These are phyloP conservation scores for Trematomus loennbergii DNA, from an alignment of 2,113 vertebrate genomes.

Conservation along the genomic window DNA sequence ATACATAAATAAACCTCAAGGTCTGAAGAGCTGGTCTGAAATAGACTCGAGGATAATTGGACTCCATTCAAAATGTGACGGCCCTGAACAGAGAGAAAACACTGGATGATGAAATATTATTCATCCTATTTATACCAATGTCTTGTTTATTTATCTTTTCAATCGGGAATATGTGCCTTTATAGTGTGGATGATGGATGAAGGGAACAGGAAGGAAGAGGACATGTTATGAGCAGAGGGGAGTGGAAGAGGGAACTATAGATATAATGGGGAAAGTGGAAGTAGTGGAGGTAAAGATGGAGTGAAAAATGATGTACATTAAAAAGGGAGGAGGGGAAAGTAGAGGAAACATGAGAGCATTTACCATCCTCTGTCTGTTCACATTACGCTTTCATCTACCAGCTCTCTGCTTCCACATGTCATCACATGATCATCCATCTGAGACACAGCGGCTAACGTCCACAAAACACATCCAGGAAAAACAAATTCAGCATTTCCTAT, in stretches of 20 bases:
- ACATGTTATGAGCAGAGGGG: no score
- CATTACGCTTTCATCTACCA: constrained; percentile 46
- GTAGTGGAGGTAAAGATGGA: no score
- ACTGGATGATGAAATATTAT: not conserved
- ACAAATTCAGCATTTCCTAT: no score
- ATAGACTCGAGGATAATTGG: not conserved
- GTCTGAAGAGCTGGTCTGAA: not conserved
- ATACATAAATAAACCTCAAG: not conserved
- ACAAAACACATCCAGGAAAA: no score
- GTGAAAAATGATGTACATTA: not conserved
- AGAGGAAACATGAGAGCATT: constrained; percentile 15
- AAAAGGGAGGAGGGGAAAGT: not conserved
- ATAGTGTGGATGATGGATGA: no score
- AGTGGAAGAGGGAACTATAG: no score
- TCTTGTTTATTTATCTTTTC: no score
- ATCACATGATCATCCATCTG: constrained; percentile 6
- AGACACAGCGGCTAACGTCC: not conserved
- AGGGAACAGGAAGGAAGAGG: no score
- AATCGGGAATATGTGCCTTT: no score
- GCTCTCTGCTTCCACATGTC: not conserved
- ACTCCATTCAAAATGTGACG: not conserved
- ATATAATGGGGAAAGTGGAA: no score
- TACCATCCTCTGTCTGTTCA: constrained; percentile 12
- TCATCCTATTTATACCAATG: not conserved
- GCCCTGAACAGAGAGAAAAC: not conserved